Percentiles rank a stretch among this genome's conserved stretches.
These are phyloP conservation scores for Agapornis canus DNA, from an alignment of 2,797 vertebrate species.

Conservation along the genomic window DNA sequence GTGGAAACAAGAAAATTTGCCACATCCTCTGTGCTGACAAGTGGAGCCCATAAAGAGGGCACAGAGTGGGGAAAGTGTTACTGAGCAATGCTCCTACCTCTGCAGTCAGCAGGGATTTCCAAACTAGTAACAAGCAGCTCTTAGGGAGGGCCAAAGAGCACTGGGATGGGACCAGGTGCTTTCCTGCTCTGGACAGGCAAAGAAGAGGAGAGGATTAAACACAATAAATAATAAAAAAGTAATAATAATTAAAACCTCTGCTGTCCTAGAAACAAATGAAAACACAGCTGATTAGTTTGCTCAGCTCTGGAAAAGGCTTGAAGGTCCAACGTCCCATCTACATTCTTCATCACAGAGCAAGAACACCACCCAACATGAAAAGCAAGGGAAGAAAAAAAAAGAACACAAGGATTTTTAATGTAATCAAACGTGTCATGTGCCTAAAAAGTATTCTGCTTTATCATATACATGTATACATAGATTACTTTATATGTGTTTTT, in stretches of 20 bases:
- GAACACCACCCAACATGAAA: neutral
- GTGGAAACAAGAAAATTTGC: neutral
- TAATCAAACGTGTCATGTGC: neutral
- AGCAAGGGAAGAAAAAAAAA: neutral
- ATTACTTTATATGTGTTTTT: neutral
- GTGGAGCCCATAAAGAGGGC: neutral
- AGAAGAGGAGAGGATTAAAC: neutral
- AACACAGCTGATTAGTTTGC: neutral
- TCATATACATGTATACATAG: neutral
- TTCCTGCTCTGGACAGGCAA: neutral
- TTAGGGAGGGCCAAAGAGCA: neutral
- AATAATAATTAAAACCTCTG: neutral
- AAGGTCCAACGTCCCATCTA: neutral
- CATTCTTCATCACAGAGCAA: neutral
- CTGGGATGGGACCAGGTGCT: neutral
- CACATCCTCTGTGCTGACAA: neutral
- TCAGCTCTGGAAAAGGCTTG: neutral
- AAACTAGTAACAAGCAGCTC: neutral
- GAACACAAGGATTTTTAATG: neutral
- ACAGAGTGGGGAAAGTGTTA: neutral
- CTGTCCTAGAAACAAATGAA: neutral
- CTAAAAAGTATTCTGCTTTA: neutral
- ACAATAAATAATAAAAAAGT: neutral
- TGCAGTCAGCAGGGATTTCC: neutral
- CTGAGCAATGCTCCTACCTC: neutral